These are phyloP conservation scores for Coluber constrictor DNA, from an alignment of 2,797 vertebrate genomes.

Conservation along the genomic window DNA sequence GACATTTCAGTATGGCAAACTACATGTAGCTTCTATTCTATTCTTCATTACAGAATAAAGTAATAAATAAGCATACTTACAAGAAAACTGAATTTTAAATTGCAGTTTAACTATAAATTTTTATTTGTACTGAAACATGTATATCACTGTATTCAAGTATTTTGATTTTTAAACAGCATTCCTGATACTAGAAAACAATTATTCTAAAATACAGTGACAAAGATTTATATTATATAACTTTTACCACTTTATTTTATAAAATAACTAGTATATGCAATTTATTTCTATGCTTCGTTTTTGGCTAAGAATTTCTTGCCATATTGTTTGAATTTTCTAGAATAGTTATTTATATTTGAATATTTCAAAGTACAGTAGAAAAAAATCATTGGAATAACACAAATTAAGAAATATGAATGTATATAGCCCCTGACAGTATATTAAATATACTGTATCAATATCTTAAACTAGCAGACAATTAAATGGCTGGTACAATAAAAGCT, in stretches of 20 bases:
- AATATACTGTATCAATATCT: background rate
- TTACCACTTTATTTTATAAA: background rate
- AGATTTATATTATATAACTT: background rate
- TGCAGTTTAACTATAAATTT: background rate
- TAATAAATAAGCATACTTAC: background rate
- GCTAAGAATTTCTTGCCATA: background rate
- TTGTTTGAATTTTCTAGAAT: background rate
- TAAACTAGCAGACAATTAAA: background rate
- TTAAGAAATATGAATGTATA: background rate
- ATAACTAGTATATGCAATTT: background rate
- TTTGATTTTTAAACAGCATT: background rate
- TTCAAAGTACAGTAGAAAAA: background rate
- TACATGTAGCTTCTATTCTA: background rate
- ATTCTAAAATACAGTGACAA: background rate
- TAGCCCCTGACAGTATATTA: background rate
- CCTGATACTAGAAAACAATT: background rate
- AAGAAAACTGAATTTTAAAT: background rate
- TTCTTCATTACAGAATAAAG: background rate
- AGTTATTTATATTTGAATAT: background rate
- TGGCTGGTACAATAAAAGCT: background rate
- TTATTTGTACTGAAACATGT: background rate
- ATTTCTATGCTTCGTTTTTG: background rate
- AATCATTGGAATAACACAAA: background rate
- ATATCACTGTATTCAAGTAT: conserved; percentile 3
- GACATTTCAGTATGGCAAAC: background rate